Evolutionary conservation across 2,113 vertebrate genomes (phyloP), one percentile per base, ranked within the genome.

Genomic region (Axis porcinus): DNA sequence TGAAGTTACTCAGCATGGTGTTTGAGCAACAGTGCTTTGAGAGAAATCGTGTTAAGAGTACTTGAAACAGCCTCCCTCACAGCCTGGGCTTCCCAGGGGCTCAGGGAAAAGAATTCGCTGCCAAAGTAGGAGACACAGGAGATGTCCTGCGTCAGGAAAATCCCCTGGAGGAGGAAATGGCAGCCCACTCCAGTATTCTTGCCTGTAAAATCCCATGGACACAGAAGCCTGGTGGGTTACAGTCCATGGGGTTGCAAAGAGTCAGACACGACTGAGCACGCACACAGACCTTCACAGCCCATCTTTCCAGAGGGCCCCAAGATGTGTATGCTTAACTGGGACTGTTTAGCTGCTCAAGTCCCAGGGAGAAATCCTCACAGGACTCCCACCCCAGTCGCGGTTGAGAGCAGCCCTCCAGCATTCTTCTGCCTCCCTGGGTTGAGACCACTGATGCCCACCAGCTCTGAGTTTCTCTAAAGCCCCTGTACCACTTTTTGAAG

Each of bases 281-380:
- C 36, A 25, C 36, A 14, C 70, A 74, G 2, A 21, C 11, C 70
- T 40, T 74, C 36, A 13, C 33, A 45, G 45, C 16, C 45, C 13
- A 9, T 28, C 21, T 70, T 21, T 23, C 30, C 55, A 25, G 33
- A 27, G 10, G 86, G 43, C 6, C 7, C 14, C 28, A 17, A 12
- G 2, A 7, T 45, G 2, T 3, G 0, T 13, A 14, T 3, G 5
- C 1, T 43, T 23, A n/a, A 40, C 28, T 30, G 40, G 0, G n/a
- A 33, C 4, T 2, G 7, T 17, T 16, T 5, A 1, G 11, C 40
- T 45, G 43, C 7, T 54, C 55, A 33, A 25, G 4, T 45, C 36
- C 86, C 30, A 1, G 21, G 28, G 76, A 43, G 36, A 70, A 47
- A 62, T 87, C 55, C 84, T 11, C 2, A 28, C 1, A 47, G 36